Conservation (phyloP, 2,113 vertebrate species). For the Laterallus jamaicensis region DNA sequence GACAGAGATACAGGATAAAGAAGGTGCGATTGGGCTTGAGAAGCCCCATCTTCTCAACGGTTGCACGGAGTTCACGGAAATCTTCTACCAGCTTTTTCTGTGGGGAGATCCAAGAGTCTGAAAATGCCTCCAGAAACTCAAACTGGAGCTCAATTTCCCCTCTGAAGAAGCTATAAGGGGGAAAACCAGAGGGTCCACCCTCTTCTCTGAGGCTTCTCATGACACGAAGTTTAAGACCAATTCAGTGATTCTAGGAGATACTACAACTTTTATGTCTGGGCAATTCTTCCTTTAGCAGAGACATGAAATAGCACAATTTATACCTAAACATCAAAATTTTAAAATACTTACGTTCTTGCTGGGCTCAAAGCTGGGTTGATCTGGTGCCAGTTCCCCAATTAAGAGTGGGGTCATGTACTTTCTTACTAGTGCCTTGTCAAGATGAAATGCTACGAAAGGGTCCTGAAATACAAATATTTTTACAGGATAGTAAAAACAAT, state of each 20-base stretch:
- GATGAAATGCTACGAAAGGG: slow-evolving; percentile 81
- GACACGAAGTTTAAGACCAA: background rate
- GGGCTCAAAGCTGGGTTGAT: slow-evolving; percentile 81
- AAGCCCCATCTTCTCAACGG: slow-evolving; percentile 78
- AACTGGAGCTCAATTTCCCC: background rate
- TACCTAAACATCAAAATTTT: background rate
- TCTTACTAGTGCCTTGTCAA: slow-evolving; percentile 76
- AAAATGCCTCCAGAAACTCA: background rate
- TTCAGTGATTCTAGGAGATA: background rate
- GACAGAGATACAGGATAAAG: slow-evolving; percentile 74
- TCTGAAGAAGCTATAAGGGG: background rate
- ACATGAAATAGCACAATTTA: background rate
- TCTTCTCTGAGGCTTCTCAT: background rate
- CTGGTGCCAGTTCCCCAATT: slow-evolving; percentile 81
- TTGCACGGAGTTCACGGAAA: slow-evolving; percentile 76
- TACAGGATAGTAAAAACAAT: background rate
- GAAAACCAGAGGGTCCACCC: background rate
- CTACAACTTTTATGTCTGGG: background rate
- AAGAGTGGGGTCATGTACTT: slow-evolving; percentile 79
- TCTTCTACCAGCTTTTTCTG: slow-evolving; percentile 77
- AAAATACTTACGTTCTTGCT: slow-evolving; percentile 79
- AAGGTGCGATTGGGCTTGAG: slow-evolving; percentile 72
- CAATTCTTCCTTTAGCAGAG: background rate
- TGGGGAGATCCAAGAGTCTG: background rate
- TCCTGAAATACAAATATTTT: slow-evolving; percentile 65